Evolutionary conservation across 2,113 vertebrate genomes (phyloP), one percentile per base, ranked within the genome.

Genomic region (Coreoperca whiteheadi): DNA sequence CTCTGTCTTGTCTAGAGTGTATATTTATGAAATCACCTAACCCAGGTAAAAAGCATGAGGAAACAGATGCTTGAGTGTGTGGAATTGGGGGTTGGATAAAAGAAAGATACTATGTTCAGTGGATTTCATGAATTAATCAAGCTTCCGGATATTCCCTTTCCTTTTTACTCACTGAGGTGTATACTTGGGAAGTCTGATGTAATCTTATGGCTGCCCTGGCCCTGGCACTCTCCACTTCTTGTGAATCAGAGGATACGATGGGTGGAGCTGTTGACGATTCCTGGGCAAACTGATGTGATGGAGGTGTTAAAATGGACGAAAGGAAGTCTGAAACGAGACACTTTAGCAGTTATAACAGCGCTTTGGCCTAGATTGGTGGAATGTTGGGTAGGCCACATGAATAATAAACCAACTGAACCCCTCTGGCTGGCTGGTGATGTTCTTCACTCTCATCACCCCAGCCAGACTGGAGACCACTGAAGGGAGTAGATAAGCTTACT

Each of bases 61-160:
- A 83, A 80, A 75, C 77, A 87, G 56, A 72, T 78, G 65, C 77
- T 82, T 56, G 6, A 83, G 80, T 83, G 85, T 48, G 20, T 77
- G 69, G 23, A 46, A 56, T 72, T 66, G 11, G 51, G 37, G 83
- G 75, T 53, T 60, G 60, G 41, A 75, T 64, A 86, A 83, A 87
- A 74, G 60, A 78, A 81, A 86, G 85, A 86, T 74, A 81, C 75
- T 75, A 83, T 32, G 32, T 84, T 89, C 74, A 34, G 61, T 30
- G 76, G 71, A 83, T 87, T 86, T 94, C 91, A 95, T 95, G 83
- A 95, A 95, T 95, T 89, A 95, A 92, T 92, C 83, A 95, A 81
- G 76, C 85, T 60, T 75, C 84, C 37, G 65, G 91, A 91, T 91
- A 86, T 85, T 86, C 78, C 70, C 50, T 77, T 84, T 78, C 81